Conservation (phyloP, 2,888 invertebrate species). For the Neoascia interrupta region DNA sequence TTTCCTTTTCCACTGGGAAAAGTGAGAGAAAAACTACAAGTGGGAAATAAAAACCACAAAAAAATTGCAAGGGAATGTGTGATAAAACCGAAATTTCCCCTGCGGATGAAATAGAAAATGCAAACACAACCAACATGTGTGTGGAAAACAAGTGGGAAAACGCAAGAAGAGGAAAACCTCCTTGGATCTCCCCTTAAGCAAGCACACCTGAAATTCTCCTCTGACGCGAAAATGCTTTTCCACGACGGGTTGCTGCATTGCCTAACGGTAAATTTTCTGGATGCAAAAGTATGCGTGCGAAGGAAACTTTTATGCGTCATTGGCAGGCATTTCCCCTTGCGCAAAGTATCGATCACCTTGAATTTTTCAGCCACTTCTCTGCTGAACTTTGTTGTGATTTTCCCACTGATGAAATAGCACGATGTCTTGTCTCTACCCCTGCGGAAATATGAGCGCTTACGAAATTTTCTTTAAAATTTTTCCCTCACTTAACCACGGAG, state of each 20-base stretch:
- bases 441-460: constrained; percentile 77
- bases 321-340: constrained; percentile 5
- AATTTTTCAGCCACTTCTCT: constrained; percentile 43
- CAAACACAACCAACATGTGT: too few relatives aligned
- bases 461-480: constrained; percentile 45
- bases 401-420: too few relatives aligned
- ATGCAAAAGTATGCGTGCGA: constrained; percentile 10
- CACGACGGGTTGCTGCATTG: constrained; percentile 9
- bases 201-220: constrained; percentile 55
- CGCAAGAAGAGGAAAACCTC: constrained; percentile 8
- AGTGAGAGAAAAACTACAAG: not conserved
- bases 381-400: too few relatives aligned
- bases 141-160: constrained; percentile 56
- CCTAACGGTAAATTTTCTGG: not conserved
- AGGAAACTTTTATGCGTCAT: constrained; percentile 8
- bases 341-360: constrained; percentile 63
- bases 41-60: not conserved
- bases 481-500: constrained; percentile 32
- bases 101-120: too few relatives aligned
- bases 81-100: too few relatives aligned
- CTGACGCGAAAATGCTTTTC: constrained; percentile 63
- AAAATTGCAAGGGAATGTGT: not conserved
- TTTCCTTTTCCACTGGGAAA: not conserved
- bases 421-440: constrained; percentile 72
- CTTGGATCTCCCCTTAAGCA: constrained; percentile 13